Base-by-base conservation (phyloP, 2,888 invertebrate genomes). In the Acleris laterana region DNA sequence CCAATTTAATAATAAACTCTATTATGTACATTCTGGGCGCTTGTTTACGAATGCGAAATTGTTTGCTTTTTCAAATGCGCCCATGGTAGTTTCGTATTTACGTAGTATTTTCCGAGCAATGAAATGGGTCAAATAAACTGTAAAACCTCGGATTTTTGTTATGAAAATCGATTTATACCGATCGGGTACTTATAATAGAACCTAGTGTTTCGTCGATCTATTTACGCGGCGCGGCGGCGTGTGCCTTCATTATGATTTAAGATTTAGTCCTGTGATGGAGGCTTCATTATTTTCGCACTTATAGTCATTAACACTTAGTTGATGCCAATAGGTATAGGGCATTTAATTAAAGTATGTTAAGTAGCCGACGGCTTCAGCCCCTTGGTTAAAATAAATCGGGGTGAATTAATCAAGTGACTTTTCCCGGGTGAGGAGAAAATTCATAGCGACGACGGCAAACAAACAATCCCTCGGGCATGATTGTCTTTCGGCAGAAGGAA, bases 361-460 rank as follows among this genome's bases (percentile, higher is more conserved):
- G 22, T 55, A 50, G 50, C 55, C 20, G 46, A 57, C 51, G 44
- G 56, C 38, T 51, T 59, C 50, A 61, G 51, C 19, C 51, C 25
- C 62, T 48, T 66, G 56, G 38, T 61, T 56, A 22, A 78, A 79
- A 82, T 78, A 83, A 83, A 81, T 80, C 74, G 70, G 70, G 72
- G 75, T 74, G 81, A 82, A 85, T 87, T 84, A 84, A 87, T 87
- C 81, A 84, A 77, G 77, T 70, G 74, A 76, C 78, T 84, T 84
- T 84, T 81, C 77, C 74, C 74, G 71, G 71, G 75, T 73, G 78
- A 55, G 44, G 68, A 73, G 76, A 73, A 71, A 79, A 81, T 80
- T 83, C 81, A 61, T 55, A 73, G 71, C 70, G 76, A 73, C 74
- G 75, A 73, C 77, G 77, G 78, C 75, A 81, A 83, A 80, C 79